Base-by-base conservation (phyloP, 2,113 vertebrate species). In the Struthio camelus region DNA sequence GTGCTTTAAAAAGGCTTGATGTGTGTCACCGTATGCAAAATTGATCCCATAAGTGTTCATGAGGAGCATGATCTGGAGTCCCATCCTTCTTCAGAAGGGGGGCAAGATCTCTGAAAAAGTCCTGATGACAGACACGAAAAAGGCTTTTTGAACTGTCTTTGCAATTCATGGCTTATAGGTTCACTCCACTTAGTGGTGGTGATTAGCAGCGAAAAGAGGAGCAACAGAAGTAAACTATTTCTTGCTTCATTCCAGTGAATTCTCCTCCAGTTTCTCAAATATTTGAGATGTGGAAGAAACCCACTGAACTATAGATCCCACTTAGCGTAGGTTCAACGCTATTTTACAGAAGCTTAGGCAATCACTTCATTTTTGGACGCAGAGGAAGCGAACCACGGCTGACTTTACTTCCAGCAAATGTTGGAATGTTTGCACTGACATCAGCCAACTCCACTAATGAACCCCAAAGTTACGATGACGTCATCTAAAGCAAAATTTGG, bases 21-120 rank as follows among this genome's bases (percentile, higher is more conserved):
- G 69, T 86, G 72, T 40, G 72, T 69, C 34, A 34, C 64, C 78
- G 75, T 91, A 87, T 86, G 95, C 82, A 94, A 94, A 96, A 96
- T 73, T 94, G 90, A 95, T 81, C 88, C 76, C 44, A 16, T 83
- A 71, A 77, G 46, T 42, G 66, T 32, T 71, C 36, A 66, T 25
- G 75, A 87, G 48, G 87, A 80, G 48, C 50, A 79, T 20, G 73
- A 92, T 82, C 91, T 76, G 87, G 54, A 93, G 71, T n/a, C 44
- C 76, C 59, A 61, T 89, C 77, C 25, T 54, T 40, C 42, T 76
- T 93, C 75, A 9, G 69, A 27, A 53, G 76, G 77, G 69, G 44
- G 70, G 72, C 46, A 40, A 81, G 58, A 85, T 77, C 65, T 78
- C 89, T 73, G 89, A 94, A 93, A 92, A 56, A 66, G 59, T 50